These are phyloP conservation scores for Caenorhabditis tropicalis DNA, from an alignment of 1,140 invertebrate genomes.

Conservation along the genomic window DNA sequence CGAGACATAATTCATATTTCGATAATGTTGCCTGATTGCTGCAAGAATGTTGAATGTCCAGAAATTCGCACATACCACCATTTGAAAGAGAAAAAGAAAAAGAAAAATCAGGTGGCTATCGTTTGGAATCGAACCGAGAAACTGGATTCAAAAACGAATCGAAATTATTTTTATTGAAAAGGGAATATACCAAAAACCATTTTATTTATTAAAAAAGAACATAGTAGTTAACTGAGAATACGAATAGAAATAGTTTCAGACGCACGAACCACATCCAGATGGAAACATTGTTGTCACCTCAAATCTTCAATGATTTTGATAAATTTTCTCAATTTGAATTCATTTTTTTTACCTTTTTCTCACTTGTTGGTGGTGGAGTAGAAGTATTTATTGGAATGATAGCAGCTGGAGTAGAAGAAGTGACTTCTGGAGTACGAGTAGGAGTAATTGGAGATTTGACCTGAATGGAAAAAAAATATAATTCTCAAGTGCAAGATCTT, in stretches of 20 bases:
- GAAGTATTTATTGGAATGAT: background rate
- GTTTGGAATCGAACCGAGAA: constrained; percentile 31
- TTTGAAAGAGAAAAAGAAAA: background rate
- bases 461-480: background rate
- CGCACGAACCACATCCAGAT: constrained; percentile 4
- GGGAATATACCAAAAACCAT: background rate
- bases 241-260: background rate
- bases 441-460: background rate
- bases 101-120: background rate
- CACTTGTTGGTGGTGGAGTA: background rate
- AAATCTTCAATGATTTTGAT: background rate
- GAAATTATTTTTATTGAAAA: background rate
- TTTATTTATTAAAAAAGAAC: background rate
- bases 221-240: background rate
- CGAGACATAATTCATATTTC: constrained; percentile 45
- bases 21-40: constrained; percentile 40
- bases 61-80: background rate
- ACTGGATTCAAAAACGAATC: background rate
- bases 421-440: constrained; percentile 4
- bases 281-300: constrained; percentile 15
- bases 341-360: constrained; percentile 25
- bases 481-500: background rate
- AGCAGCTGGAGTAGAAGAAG: background rate
- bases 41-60: constrained; percentile 39
- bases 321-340: background rate